Evolutionary conservation across 2,888 invertebrate genomes (phyloP), one percentile per base, ranked within the genome.

Genomic region (Erebia ligea): DNA sequence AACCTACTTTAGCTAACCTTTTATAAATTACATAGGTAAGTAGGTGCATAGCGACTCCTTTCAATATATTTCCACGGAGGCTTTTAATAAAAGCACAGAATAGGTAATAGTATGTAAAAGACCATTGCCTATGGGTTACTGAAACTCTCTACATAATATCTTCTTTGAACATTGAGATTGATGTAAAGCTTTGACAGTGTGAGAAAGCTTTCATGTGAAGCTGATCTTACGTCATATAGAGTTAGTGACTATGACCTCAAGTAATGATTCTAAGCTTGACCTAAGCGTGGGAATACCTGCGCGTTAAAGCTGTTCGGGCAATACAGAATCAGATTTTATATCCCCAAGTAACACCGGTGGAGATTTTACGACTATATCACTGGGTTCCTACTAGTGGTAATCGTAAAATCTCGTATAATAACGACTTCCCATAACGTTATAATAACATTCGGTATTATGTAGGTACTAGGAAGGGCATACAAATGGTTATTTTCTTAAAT

Each of bases 321-420:
- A 69, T 72, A 69, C 21, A 52, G 50, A 62, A 62, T 67, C 62
- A 69, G 66, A 69, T 63, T 69, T 72, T 58, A 57, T 54, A 72
- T 58, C 52, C 11, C 17, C n/a, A 21, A 56, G 54, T 58, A 58
- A 50, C 17, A 67, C 66, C 45, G 65, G 62, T 54, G 56, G 61
- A 63, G 57, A 50, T 67, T 72, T 67, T 66, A 42, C 58, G 62
- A 48, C 45, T 42, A 59, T 40, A 59, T n/a, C 59, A 57, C 21
- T 13, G 17, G n/a, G n/a, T n/a, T 10, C 17, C 19, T 17, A 59
- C 10, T 19, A 61, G 42, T n/a, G 19, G 17, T 15, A 21, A 45
- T 21, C 45, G 62, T 45, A 21, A 48, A 62, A 21, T 21, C 19
- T 19, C 13, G 13, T 48, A 19, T 62, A 21, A 6, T 15, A 21